Evolutionary conservation across 1,140 invertebrate genomes (phyloP).

Genomic region (Pentalonia nigronervosa): DNA sequence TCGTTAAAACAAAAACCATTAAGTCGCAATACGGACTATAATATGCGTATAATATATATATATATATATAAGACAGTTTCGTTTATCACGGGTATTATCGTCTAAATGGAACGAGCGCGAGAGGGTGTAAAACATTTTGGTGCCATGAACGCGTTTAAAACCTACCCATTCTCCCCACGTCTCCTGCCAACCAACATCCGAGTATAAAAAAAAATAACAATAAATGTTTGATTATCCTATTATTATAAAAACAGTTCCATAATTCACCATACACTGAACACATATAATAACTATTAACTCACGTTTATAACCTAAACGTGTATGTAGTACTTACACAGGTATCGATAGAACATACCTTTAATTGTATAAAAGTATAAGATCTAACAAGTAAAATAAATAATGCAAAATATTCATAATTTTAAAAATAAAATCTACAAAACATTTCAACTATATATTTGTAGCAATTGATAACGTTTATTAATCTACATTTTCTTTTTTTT

Average conservation of each 20-base stretch:
- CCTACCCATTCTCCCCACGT: not conserved
- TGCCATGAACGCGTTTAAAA: not conserved
- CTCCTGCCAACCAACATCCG: not conserved
- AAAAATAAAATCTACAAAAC: no score
- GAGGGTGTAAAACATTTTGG: conserved; percentile 6
- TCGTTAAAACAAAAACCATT: conserved; percentile 31
- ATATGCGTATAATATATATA: not conserved
- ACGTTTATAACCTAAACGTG: no score
- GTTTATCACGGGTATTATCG: conserved; percentile 17
- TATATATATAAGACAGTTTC: not conserved
- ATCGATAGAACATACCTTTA: no score
- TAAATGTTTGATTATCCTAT: not conserved
- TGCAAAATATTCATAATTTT: no score
- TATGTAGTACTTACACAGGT: no score
- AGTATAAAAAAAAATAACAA: not conserved
- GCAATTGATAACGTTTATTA: no score
- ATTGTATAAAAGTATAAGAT: no score
- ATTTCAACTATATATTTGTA: no score
- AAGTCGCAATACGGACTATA: conserved; percentile 21
- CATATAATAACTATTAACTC: not conserved
- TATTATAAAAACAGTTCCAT: not conserved
- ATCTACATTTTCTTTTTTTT: no score
- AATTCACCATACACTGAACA: not conserved
- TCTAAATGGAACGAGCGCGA: conserved; percentile 11
- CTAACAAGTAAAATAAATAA: no score